These are phyloP conservation scores for Dipodomys stephensi DNA, from an alignment of 2,113 vertebrate species.

Conservation along the genomic window DNA sequence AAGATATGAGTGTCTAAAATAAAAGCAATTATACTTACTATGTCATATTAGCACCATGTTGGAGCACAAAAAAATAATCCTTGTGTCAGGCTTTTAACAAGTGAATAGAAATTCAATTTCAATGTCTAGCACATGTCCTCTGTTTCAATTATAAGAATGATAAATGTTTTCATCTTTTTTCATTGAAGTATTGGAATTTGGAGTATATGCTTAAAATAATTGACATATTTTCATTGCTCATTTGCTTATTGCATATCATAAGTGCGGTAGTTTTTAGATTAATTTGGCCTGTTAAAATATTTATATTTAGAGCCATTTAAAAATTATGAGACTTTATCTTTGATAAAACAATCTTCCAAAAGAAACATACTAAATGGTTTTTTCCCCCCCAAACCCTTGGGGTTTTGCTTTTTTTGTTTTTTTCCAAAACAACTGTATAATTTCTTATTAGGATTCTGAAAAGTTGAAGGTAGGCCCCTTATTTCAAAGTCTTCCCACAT, in stretches of 20 bases:
- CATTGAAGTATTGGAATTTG: slow-evolving; percentile 21
- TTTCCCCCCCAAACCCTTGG: background rate
- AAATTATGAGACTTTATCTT: background rate
- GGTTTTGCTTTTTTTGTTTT: background rate
- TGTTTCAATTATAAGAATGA: slow-evolving; percentile 6
- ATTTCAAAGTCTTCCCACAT: background rate
- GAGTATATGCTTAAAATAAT: background rate
- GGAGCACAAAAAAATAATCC: background rate
- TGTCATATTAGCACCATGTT: background rate
- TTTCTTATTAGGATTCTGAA: slow-evolving; percentile 42
- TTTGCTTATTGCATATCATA: slow-evolving; percentile 14
- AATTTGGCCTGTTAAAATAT: background rate
- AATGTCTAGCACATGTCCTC: background rate
- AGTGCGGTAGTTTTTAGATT: background rate
- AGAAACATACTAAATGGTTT: background rate
- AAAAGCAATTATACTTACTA: background rate
- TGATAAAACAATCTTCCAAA: slow-evolving; percentile 17
- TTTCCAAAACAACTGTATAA: background rate
- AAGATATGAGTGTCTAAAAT: background rate
- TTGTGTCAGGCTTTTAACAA: background rate
- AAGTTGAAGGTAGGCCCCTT: background rate
- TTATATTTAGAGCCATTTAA: background rate
- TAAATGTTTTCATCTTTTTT: background rate
- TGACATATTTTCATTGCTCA: slow-evolving; percentile 10
- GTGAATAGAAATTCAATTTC: slow-evolving; percentile 31